These are phyloP conservation scores for Teleogryllus oceanicus DNA, from an alignment of 2,888 invertebrate genomes.

Conservation along the genomic window DNA sequence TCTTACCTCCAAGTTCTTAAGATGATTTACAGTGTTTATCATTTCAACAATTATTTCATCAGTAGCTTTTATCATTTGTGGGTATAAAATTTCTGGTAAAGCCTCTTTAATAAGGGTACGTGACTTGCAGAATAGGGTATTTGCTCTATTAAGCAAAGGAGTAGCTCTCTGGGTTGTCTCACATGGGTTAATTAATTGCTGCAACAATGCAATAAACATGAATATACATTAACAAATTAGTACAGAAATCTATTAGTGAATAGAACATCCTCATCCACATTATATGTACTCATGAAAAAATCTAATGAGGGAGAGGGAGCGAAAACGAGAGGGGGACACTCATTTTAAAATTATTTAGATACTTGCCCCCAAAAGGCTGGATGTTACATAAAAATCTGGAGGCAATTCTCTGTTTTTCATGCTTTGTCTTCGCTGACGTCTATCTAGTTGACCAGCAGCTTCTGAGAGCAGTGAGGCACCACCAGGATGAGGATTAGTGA, in stretches of 20 bases:
- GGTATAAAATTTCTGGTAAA: constrained; percentile 57
- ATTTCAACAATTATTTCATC: constrained; percentile 59
- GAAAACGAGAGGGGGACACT: no score
- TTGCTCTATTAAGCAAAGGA: background rate
- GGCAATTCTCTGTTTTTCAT: background rate
- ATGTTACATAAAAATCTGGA: background rate
- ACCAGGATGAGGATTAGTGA: constrained; percentile 19
- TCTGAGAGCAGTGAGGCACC: background rate
- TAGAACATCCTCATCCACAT: no score
- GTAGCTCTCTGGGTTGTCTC: background rate
- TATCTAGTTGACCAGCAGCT: background rate
- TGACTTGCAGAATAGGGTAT: constrained; percentile 56
- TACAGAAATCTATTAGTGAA: no score
- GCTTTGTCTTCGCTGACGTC: background rate
- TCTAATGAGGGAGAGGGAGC: no score
- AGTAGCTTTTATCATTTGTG: constrained; percentile 58
- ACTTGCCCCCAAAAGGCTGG: no score
- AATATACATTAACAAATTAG: no score
- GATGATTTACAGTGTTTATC: constrained; percentile 43
- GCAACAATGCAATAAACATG: background rate
- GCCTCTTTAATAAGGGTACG: constrained; percentile 63
- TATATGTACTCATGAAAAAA: no score
- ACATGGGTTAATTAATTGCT: background rate
- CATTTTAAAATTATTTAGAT: no score
- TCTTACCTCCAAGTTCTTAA: constrained; percentile 45